Evolutionary conservation across 2,888 invertebrate species (phyloP).

Genomic region (Apomyelois bistriatella): DNA sequence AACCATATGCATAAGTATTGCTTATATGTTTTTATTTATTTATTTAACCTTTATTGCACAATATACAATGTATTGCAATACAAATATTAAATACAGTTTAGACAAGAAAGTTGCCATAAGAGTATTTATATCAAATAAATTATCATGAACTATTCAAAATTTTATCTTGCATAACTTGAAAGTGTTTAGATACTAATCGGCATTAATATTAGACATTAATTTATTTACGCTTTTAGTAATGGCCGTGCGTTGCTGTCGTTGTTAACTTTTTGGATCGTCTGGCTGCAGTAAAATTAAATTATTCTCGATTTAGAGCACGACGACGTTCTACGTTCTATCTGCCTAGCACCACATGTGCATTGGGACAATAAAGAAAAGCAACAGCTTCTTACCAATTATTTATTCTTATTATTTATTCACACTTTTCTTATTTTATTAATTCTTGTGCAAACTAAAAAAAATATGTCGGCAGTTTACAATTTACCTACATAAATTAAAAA

Average conservation of each 20-base stretch:
- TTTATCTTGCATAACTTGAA: background rate
- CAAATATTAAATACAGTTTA: no score
- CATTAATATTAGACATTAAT: slow-evolving; percentile 8
- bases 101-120: no score
- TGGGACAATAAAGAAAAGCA: background rate
- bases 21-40: no score
- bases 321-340: slow-evolving; percentile 19
- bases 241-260: slow-evolving; percentile 10
- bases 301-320: slow-evolving; percentile 24
- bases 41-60: no score
- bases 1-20: no score
- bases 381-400: background rate
- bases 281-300: slow-evolving; percentile 27
- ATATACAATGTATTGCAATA: no score
- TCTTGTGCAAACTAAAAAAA: no score
- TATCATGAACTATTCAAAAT: no score
- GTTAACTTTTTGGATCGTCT: slow-evolving; percentile 23
- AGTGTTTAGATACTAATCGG: background rate
- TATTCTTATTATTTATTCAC: background rate
- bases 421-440: no score
- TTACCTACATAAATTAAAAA: no score
- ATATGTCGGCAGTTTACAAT: no score
- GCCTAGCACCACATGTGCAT: slow-evolving; percentile 13
- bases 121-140: no score
- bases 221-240: background rate